Evolutionary conservation across 1,140 invertebrate genomes (phyloP).

Genomic region (Cotesia vestalis): DNA sequence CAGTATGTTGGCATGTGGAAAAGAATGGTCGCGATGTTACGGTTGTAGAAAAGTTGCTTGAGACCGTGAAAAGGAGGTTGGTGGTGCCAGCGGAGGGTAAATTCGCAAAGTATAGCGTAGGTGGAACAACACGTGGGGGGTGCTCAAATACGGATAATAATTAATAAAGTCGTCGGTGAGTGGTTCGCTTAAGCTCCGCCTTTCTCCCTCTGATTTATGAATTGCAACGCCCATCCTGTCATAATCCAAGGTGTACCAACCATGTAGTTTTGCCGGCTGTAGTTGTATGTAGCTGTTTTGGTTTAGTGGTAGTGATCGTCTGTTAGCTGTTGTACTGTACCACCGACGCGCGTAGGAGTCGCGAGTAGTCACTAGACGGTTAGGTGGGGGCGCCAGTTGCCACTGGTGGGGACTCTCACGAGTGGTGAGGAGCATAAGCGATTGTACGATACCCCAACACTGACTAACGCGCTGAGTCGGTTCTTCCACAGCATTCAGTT

Average conservation of each 20-base stretch:
- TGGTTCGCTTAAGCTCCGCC: conserved; percentile 59
- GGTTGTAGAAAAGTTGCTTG: background rate
- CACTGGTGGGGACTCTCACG: conserved; percentile 38
- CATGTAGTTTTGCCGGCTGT: no score
- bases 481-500: conserved; percentile 54
- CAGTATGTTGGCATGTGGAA: background rate
- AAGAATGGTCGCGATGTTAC: conserved; percentile 12
- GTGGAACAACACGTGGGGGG: conserved; percentile 32
- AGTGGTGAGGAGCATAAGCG: conserved; percentile 32
- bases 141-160: conserved; percentile 57
- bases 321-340: background rate
- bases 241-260: conserved; percentile 52
- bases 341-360: conserved; percentile 37
- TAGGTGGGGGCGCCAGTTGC: background rate
- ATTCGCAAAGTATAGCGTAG: conserved; percentile 16
- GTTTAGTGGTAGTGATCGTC: conserved; percentile 11
- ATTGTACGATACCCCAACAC: conserved; percentile 28
- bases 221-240: conserved; percentile 65
- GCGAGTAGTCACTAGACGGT: background rate
- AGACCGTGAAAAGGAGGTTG: background rate
- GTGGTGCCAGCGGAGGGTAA: conserved; percentile 5
- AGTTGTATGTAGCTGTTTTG: background rate
- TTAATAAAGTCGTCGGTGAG: conserved; percentile 64
- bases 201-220: conserved; percentile 63
- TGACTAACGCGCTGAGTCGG: conserved; percentile 41